A percentile compares a stretch with the other conserved stretches of the same genome.
Evolutionary conservation across 2,113 vertebrate species (phyloP).

Genomic region (Camelus dromedarius): DNA sequence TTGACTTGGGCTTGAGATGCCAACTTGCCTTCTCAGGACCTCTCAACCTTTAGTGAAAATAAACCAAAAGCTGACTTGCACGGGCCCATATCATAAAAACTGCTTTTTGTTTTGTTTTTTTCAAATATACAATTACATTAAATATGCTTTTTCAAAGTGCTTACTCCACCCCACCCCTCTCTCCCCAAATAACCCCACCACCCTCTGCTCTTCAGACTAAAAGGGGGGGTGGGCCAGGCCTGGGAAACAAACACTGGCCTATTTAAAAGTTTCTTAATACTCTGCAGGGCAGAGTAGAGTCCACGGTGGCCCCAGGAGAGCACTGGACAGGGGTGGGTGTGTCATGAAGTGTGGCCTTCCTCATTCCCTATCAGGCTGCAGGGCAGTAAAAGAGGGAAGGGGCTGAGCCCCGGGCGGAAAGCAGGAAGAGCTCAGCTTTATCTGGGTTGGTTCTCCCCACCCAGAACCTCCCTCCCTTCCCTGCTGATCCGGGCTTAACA

Average conservation of each 20-base stretch:
- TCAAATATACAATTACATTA: neutral
- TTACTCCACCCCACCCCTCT: neutral
- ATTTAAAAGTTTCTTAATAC: neutral
- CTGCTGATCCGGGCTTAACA: neutral
- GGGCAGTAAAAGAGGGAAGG: neutral
- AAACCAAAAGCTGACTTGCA: neutral
- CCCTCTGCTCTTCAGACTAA: neutral
- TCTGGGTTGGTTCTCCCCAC: neutral
- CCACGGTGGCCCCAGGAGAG: neutral
- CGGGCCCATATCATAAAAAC: neutral
- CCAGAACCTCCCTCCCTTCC: neutral
- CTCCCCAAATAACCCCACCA: accelerated
- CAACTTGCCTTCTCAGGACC: neutral
- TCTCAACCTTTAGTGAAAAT: neutral
- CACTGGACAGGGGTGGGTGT: too few species aligned
- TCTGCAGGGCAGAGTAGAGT: neutral
- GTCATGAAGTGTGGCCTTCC: accelerated
- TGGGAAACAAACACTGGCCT: neutral
- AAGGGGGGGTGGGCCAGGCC: neutral
- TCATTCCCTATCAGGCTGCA: neutral
- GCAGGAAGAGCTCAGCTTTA: neutral
- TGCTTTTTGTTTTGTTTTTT: neutral
- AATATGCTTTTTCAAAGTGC: neutral
- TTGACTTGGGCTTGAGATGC: neutral
- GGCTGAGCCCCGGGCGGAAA: neutral